Conservation (phyloP, 2,113 vertebrate species). For the Irena cyanogastra region DNA sequence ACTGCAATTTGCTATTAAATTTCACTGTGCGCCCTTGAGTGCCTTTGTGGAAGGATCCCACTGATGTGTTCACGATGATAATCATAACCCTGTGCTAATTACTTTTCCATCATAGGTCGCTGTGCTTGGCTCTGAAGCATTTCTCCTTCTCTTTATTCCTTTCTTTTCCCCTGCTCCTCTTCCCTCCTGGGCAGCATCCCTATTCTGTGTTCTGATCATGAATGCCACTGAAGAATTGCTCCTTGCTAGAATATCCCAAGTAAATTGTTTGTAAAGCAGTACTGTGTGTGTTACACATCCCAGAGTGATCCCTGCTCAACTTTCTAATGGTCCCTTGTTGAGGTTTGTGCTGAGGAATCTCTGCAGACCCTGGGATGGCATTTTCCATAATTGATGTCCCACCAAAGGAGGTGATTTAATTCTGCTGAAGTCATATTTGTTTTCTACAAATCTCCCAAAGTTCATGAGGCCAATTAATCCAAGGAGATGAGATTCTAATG, state of each 20-base stretch:
- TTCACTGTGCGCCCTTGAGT: neutral
- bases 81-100: slow-evolving; percentile 20
- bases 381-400: neutral
- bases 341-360: neutral
- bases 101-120: neutral
- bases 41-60: neutral
- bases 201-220: neutral
- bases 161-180: neutral
- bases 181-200: neutral
- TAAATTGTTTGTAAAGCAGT: neutral
- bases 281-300: neutral
- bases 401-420: neutral
- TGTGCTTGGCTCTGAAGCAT: neutral
- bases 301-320: neutral
- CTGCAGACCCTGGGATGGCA: neutral
- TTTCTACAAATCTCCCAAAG: neutral
- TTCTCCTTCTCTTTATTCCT: neutral
- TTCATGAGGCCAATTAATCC: slow-evolving; percentile 1
- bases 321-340: fast-evolving
- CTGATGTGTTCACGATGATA: neutral
- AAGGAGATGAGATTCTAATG: neutral
- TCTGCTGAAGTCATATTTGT: neutral
- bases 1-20: neutral
- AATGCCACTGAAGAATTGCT: neutral
- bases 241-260: neutral